Base-by-base conservation (phyloP, 2,888 invertebrate genomes). In the Campoplex nolae region DNA sequence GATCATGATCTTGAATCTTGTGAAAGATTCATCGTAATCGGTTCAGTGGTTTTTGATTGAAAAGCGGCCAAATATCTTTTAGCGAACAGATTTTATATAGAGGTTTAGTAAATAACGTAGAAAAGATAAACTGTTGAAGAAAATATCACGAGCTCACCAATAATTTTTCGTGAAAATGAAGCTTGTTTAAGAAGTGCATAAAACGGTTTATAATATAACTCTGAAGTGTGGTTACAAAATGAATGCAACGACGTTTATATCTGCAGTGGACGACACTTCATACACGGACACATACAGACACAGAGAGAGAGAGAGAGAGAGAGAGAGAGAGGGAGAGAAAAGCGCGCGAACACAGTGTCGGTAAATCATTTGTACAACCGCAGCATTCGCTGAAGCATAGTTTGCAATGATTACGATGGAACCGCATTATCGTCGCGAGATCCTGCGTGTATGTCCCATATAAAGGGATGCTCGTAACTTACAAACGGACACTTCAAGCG, bases 391-490 rank as follows among this genome's bases (percentile, higher is more conserved):
- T 79, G 79, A 58, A 62, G 76, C 56, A 79, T 70, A 71, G 75
- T 84, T 84, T 79, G 84, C 75, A 79, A 84, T 79, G 78, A 76
- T 87, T 83, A 87, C 82, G 82, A 82, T 71, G 84, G 65, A 70
- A 68, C 73, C 11, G 74, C 75, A 87, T 84, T 84, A 87, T 84
- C 77, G 70, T 82, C 28, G 51, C 13, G 56, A 56, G 35, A 32
- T 56, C 48, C 67, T 62, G 28, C 48, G 16, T 62, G 62, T 77
- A 45, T 58, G 74, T 56, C 4, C 70, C 70, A 42, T 28, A n/a
- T 76, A 67, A 32, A 51, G 68, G 56, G 77, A 58, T 35, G 38
- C 75, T 73, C 11, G 76, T n/a, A 79, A 71, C 42, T 84, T 56
- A 70, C 75, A 79, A 68, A 79, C 82, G 82, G 84, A 79, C 45